These are phyloP conservation scores for Chiroxiphia lanceolata DNA, from an alignment of 2,797 vertebrate genomes.

Conservation along the genomic window DNA sequence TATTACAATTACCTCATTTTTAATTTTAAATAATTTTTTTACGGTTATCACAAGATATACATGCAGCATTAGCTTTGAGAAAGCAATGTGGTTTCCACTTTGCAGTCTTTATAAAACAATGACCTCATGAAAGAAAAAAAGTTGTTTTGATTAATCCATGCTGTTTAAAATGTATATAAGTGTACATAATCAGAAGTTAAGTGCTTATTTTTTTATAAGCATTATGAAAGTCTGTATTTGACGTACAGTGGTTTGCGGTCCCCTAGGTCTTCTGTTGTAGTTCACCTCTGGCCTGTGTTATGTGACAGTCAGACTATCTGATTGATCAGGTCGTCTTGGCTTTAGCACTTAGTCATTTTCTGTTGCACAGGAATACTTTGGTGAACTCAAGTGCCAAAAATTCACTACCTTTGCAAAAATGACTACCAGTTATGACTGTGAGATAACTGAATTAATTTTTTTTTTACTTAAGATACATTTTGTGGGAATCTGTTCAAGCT, in stretches of 20 bases:
- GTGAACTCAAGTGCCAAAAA: background rate
- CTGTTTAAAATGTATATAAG: background rate
- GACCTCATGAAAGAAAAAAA: background rate
- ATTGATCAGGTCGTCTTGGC: background rate
- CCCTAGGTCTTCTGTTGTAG: background rate
- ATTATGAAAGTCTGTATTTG: background rate
- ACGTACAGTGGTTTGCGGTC: background rate
- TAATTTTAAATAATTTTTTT: constrained; percentile 19
- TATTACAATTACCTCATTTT: background rate
- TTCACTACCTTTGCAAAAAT: background rate
- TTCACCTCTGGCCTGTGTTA: background rate
- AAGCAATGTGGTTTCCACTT: background rate
- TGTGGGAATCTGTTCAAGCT: background rate
- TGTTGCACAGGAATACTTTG: background rate
- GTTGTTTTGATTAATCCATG: background rate
- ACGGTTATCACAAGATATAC: background rate
- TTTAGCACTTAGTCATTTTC: background rate
- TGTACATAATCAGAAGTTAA: background rate
- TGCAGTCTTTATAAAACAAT: background rate
- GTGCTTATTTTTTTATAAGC: background rate
- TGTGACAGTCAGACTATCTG: background rate
- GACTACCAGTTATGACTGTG: background rate
- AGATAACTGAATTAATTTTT: background rate
- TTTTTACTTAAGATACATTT: background rate
- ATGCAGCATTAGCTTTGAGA: background rate